Evolutionary conservation across 2,113 vertebrate genomes (phyloP).

Genomic region (Otis tarda): DNA sequence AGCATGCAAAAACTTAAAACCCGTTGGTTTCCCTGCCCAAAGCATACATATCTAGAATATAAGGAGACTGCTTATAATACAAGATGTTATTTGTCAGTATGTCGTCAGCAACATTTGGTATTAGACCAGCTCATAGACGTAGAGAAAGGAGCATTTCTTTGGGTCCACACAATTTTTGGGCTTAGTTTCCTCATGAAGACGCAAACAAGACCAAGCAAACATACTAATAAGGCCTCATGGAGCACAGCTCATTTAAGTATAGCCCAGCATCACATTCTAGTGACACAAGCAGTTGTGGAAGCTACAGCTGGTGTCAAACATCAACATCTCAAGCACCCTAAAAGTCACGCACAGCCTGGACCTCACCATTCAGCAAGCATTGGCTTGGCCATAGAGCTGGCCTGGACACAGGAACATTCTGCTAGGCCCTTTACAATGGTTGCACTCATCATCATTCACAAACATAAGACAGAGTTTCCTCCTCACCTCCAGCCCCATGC

Average conservation of each 20-base stretch:
- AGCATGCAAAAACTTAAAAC: neutral
- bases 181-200: neutral
- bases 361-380: neutral
- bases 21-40: neutral
- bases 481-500: neutral
- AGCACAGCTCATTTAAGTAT: neutral
- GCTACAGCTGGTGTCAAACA: neutral
- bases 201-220: neutral
- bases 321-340: neutral
- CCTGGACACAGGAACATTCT: neutral
- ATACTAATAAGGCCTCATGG: neutral
- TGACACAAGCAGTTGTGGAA: neutral
- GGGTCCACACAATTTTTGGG: neutral
- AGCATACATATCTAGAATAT: neutral
- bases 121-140: neutral
- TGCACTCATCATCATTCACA: neutral
- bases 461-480: neutral
- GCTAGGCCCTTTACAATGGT: neutral
- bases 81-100: neutral
- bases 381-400: neutral
- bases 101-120: neutral
- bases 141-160: neutral
- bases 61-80: neutral
- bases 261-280: neutral
- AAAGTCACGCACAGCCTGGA: neutral